Evolutionary conservation across 2,797 vertebrate species (phyloP).

Genomic region (Pantherophis alleghaniensis): DNA sequence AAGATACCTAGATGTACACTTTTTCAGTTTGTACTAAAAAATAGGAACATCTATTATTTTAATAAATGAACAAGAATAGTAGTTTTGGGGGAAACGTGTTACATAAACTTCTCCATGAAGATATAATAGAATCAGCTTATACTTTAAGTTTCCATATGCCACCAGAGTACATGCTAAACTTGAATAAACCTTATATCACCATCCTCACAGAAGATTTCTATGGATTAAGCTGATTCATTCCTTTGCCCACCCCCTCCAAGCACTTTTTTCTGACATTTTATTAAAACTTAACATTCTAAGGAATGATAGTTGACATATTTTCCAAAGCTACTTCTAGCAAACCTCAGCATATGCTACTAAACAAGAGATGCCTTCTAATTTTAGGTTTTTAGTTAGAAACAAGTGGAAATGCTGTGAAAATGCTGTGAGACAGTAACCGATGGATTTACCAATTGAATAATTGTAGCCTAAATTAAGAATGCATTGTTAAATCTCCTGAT

Average conservation of each 20-base stretch:
- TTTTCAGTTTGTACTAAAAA: constrained; percentile 41
- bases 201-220: constrained; percentile 73
- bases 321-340: constrained; percentile 59
- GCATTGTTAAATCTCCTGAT: background rate
- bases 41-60: constrained; percentile 51
- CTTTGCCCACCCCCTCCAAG: background rate
- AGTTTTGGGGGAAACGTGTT: constrained; percentile 65
- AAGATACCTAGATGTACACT: background rate
- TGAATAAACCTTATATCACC: constrained; percentile 65
- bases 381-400: background rate
- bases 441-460: constrained; percentile 19
- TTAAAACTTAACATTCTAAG: constrained; percentile 73
- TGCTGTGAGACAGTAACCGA: background rate
- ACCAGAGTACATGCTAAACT: constrained; percentile 56
- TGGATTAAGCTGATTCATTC: constrained; percentile 67
- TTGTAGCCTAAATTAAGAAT: background rate
- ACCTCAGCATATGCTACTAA: constrained; percentile 63
- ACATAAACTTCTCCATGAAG: constrained; percentile 68
- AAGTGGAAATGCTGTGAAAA: constrained; percentile 7
- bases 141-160: constrained; percentile 74
- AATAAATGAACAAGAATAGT: constrained; percentile 66
- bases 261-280: constrained; percentile 65
- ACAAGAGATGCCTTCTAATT: constrained; percentile 41
- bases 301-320: constrained; percentile 63
- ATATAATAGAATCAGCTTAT: constrained; percentile 68